Percentiles rank a stretch among this genome's conserved stretches.
Conservation (phyloP, 2,113 vertebrate genomes). For the Pomatorhinus ruficollis region DNA sequence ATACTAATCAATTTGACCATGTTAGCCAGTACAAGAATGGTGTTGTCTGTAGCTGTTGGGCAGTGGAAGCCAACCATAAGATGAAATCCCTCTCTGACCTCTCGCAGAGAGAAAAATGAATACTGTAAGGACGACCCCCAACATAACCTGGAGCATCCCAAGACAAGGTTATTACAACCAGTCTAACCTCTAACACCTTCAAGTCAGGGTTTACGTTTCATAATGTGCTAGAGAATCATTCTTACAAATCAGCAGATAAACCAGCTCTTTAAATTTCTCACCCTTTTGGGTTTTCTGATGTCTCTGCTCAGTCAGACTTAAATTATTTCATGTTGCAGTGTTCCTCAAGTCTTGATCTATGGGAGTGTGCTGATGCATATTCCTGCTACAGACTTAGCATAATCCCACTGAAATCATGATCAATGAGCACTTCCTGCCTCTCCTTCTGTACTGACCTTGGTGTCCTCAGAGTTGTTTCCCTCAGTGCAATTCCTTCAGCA, state of each 20-base stretch:
- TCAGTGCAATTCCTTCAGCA: not conserved
- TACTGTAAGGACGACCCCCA: not conserved
- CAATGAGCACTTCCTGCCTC: not conserved
- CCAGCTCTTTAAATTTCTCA: not conserved
- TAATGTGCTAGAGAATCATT: not conserved
- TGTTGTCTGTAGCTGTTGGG: not conserved
- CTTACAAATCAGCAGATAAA: not conserved
- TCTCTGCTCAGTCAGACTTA: not conserved
- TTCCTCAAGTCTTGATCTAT: not conserved
- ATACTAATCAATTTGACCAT: not conserved
- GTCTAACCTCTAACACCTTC: not conserved
- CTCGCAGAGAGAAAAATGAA: not conserved
- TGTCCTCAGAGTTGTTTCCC: not conserved
- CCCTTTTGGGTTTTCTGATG: not conserved
- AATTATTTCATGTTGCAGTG: not conserved
- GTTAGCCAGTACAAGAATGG: not conserved
- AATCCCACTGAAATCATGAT: not conserved
- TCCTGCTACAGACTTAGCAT: not conserved
- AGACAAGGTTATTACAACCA: not conserved
- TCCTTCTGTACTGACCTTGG: not conserved
- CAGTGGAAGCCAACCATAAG: not conserved
- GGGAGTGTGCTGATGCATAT: accelerated
- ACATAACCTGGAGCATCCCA: not conserved
- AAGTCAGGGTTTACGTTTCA: not conserved
- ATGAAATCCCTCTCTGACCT: not conserved